Base-by-base conservation (phyloP, 1,140 invertebrate genomes). In the Mycetomoellerius zeteki region DNA sequence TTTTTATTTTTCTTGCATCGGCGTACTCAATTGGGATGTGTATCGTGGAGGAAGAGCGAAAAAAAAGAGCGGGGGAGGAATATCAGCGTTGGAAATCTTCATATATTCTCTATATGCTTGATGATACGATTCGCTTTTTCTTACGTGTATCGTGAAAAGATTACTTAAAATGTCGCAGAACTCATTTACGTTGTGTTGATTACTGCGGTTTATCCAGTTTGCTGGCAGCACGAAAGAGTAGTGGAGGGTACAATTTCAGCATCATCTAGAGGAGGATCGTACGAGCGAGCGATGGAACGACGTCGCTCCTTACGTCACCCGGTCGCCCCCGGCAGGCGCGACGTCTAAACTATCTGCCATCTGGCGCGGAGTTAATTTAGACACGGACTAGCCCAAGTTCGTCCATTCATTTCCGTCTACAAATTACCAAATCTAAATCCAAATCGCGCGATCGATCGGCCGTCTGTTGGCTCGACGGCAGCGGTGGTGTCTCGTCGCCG, bases 341-440 rank as follows among this genome's bases (percentile, higher is more conserved):
- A 52, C 16, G 50, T 69, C 50, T 85, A 65, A 85, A 78, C 50
- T 87, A 78, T 89, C 89, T 82, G 43, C 73, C 86, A 87, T 90
- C 88, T 81, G 89, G 89, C 89, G 50, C 85, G 47, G 56, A 84
- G 72, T 87, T 94, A 94, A 94, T 94, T 94, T 93, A 90, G 75
- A 90, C 78, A 71, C 81, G 71, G 85, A 60, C 88, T 88, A 67
- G 73, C 19, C 86, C 76, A 72, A 89, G 60, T 87, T 91, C 85
- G 90, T 93, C 89, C 90, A 90, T 91, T 92, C 91, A 95, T 95
- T 95, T 95, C 94, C 94, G 94, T 91, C 90, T 78, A 86, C 86
- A 94, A 94, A 95, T 95, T 93, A 93, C 93, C 92, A 93, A 94
- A 94, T 95, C 93, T 93, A 93, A 94, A 94, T 95, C 92, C 91